phyloP scores from a whole-genome alignment of 2,888 invertebrate genomes.

The Antheraea yamamai region DNA sequence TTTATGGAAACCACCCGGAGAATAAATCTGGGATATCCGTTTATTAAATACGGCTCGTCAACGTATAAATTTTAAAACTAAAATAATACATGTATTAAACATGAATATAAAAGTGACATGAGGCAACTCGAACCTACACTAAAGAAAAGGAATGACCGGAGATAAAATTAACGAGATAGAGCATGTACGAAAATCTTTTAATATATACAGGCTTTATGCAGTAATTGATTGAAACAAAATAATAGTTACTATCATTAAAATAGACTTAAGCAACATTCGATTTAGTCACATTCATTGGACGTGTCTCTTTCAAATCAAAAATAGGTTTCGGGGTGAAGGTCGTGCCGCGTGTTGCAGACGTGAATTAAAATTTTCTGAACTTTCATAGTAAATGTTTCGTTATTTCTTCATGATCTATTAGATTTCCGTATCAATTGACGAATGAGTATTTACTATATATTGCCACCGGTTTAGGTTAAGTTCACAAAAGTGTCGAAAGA shows the following conservation, averaged over 20 bases:
- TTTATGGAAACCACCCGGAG: conserved; percentile 20
- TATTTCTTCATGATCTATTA: conserved; percentile 4
- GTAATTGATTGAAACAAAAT: conserved; percentile 34
- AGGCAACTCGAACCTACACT: background rate
- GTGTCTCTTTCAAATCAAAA: conserved; percentile 59
- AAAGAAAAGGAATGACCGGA: background rate
- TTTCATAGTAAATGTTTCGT: conserved; percentile 30
- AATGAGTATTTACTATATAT: background rate
- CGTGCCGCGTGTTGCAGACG: conserved; percentile 38
- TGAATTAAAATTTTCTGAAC: conserved; percentile 35
- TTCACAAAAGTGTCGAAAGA: conserved; percentile 66
- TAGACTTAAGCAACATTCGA: conserved; percentile 49
- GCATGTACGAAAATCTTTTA: conserved; percentile 33
- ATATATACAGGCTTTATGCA: conserved; percentile 26
- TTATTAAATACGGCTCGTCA: background rate
- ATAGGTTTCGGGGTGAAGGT: conserved; percentile 70
- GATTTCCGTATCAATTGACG: conserved; percentile 18
- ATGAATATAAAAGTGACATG: conserved; percentile 1
- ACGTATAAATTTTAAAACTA: background rate
- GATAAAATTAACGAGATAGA: conserved; percentile 36
- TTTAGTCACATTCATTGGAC: conserved; percentile 57
- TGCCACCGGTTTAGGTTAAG: conserved; percentile 52
- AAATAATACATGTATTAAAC: background rate
- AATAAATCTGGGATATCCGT: conserved; percentile 7
- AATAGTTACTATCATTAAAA: conserved; percentile 44